These are phyloP conservation scores for Montipora capitata DNA, from an alignment of 92 coral and sea anemone species.

Conservation along the genomic window DNA sequence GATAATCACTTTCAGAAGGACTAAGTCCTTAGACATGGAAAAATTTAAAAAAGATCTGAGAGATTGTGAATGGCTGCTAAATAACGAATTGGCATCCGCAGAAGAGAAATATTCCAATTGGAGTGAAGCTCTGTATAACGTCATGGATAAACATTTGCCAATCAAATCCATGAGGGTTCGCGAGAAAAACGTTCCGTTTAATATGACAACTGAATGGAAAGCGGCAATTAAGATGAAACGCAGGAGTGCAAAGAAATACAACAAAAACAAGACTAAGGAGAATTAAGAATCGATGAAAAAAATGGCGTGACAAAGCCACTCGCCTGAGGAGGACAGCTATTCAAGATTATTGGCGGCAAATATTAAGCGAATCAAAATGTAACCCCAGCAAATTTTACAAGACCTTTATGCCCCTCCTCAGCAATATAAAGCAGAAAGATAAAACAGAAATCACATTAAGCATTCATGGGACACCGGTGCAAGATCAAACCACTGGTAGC, in stretches of 20 bases:
- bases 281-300: not conserved
- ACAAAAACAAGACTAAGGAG: constrained; percentile 4
- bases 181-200: constrained; percentile 14
- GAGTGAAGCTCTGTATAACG: not conserved
- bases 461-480: too few relatives aligned
- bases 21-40: constrained; percentile 20
- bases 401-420: constrained; percentile 20
- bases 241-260: constrained; percentile 6
- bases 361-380: not conserved
- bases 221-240: constrained; percentile 40
- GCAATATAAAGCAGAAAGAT: constrained; percentile 25
- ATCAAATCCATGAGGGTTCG: constrained; percentile 49
- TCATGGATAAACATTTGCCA: constrained; percentile 44
- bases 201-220: too few relatives aligned
- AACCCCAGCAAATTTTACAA: not conserved
- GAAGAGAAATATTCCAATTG: constrained; percentile 6
- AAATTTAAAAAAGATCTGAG: constrained; percentile 40
- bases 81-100: not conserved
- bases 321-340: too few relatives aligned
- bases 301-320: too few relatives aligned
- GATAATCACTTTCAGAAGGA: constrained; percentile 46
- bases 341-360: not conserved
- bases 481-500: too few relatives aligned
- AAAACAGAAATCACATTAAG: constrained; percentile 20
- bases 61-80: not conserved